Percentiles rank a stretch among this genome's conserved stretches.
These are phyloP conservation scores for Sarcophaga peregrina DNA, from an alignment of 1,140 invertebrate species.

Conservation along the genomic window DNA sequence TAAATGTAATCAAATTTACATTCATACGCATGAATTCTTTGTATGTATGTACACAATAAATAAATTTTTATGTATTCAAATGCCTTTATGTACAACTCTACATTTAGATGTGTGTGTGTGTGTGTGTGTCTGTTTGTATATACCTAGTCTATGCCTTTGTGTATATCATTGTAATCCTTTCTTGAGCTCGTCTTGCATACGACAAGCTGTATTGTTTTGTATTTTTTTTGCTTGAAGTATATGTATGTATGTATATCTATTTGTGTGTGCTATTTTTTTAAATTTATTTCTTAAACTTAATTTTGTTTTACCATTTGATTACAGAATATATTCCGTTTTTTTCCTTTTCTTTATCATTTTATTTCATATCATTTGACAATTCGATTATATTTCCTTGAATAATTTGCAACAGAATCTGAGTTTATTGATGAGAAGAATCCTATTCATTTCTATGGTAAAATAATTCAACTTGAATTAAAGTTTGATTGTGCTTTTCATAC, in stretches of 20 bases:
- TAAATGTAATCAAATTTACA: neutral
- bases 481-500: neutral
- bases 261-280: too few relatives aligned
- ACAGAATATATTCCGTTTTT: neutral
- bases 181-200: too few relatives aligned
- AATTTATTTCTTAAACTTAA: neutral
- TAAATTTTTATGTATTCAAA: too few relatives aligned
- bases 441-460: neutral
- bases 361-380: constrained; percentile 8
- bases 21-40: neutral
- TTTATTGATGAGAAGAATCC: neutral
- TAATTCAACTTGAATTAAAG: neutral
- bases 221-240: neutral
- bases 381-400: constrained; percentile 15
- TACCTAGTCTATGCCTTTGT: too few relatives aligned
- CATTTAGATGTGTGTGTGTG: too few relatives aligned
- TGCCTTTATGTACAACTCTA: too few relatives aligned
- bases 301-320: constrained; percentile 11
- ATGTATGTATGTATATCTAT: neutral
- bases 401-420: neutral
- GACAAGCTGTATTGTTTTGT: too few relatives aligned
- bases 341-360: neutral
- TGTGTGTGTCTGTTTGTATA: too few relatives aligned
- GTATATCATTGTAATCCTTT: too few relatives aligned
- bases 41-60: too few relatives aligned